Conservation (phyloP, 2,888 invertebrate species). For the Papilio gigon region DNA sequence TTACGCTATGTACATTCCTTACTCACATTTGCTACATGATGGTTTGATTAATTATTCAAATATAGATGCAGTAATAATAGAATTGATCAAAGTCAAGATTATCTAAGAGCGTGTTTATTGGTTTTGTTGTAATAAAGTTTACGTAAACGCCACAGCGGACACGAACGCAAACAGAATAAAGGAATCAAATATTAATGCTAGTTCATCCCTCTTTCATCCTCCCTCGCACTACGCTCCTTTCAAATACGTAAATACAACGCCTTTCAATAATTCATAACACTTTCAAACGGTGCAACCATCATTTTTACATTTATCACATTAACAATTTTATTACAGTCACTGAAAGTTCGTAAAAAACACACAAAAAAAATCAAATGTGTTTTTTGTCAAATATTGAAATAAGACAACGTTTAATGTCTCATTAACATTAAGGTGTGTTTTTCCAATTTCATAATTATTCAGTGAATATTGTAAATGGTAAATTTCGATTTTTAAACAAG, state of each 20-base stretch:
- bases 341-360: background rate
- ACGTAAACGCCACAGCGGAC: constrained; percentile 9
- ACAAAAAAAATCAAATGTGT: too few relatives aligned
- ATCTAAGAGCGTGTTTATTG: constrained; percentile 27
- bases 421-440: too few relatives aligned
- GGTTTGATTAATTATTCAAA: background rate
- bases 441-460: too few relatives aligned
- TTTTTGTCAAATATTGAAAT: too few relatives aligned
- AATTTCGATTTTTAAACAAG: too few relatives aligned
- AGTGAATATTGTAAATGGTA: too few relatives aligned
- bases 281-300: background rate
- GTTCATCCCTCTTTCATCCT: constrained; percentile 44
- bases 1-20: too few relatives aligned
- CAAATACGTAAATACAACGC: constrained; percentile 32
- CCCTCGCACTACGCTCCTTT: constrained; percentile 42
- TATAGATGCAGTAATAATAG: background rate
- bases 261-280: background rate
- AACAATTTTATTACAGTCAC: background rate
- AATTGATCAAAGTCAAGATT: background rate
- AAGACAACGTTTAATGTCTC: too few relatives aligned
- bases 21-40: background rate
- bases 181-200: constrained; percentile 50
- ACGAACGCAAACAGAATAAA: constrained; percentile 38
- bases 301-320: background rate
- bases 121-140: constrained; percentile 24